Evolutionary conservation across 2,888 invertebrate species (phyloP).

Genomic region (Hydriomena furcata): DNA sequence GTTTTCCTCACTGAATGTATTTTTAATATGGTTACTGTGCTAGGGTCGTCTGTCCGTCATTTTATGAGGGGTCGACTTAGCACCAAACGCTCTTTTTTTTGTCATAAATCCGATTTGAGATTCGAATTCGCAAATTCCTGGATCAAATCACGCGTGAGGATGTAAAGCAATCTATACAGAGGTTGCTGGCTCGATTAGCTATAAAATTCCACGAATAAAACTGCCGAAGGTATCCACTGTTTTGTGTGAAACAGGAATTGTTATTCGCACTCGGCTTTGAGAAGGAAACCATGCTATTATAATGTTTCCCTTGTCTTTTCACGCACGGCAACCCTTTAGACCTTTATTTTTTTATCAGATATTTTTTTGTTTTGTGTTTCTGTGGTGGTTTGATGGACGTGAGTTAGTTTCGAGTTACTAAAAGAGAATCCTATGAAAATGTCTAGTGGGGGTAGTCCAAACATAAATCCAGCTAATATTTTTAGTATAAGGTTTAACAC

Average conservation of each 20-base stretch:
- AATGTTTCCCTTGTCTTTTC: neutral
- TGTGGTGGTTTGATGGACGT: no score
- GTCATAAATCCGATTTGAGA: slow-evolving; percentile 34
- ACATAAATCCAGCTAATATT: no score
- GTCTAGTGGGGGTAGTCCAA: no score
- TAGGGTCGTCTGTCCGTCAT: slow-evolving; percentile 25
- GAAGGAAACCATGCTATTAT: neutral
- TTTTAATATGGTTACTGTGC: slow-evolving; percentile 7
- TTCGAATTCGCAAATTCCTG: slow-evolving; percentile 26
- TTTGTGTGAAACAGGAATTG: slow-evolving; percentile 1
- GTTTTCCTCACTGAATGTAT: slow-evolving; percentile 2
- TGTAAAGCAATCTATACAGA: slow-evolving; percentile 18
- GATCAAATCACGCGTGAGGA: slow-evolving; percentile 27
- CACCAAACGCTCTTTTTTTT: slow-evolving; percentile 32
- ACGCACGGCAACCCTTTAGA: neutral
- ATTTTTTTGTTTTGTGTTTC: neutral
- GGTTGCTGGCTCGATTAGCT: slow-evolving; percentile 12
- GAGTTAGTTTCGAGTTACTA: no score
- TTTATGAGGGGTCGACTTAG: slow-evolving; percentile 36
- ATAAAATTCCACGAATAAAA: slow-evolving; percentile 18
- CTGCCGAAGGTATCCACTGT: slow-evolving; percentile 9
- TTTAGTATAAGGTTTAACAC: no score
- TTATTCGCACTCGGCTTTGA: neutral
- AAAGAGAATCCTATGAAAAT: no score
- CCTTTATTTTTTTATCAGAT: neutral